phyloP scores from a whole-genome alignment of 2,888 invertebrate species.

The Dynastes hyllus region DNA sequence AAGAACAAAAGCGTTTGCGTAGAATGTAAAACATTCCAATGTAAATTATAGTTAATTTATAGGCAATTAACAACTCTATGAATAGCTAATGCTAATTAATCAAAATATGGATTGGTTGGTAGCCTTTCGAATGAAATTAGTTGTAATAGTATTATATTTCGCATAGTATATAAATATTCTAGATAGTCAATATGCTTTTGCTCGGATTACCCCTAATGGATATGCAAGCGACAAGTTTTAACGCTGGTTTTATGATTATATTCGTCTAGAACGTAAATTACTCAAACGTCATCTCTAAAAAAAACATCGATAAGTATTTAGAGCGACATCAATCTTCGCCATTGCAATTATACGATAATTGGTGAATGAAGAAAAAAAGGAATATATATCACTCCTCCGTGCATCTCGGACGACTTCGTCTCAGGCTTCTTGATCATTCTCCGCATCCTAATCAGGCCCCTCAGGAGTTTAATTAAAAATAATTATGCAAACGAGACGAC shows the following conservation, averaged over 20 bases:
- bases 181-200: neutral
- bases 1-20: too few species aligned
- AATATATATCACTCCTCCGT: neutral
- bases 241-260: neutral
- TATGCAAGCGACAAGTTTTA: neutral
- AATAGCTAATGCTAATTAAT: too few species aligned
- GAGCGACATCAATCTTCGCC: neutral
- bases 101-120: too few species aligned
- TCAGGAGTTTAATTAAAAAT: constrained; percentile 30
- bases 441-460: constrained; percentile 12
- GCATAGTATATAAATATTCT: too few species aligned
- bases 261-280: neutral
- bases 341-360: constrained; percentile 15
- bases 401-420: neutral
- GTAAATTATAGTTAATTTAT: too few species aligned
- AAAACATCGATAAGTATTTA: neutral
- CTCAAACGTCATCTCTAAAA: neutral
- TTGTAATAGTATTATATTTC: too few species aligned
- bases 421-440: too few species aligned
- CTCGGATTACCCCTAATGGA: constrained; percentile 8
- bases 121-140: too few species aligned
- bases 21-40: too few species aligned
- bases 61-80: too few species aligned
- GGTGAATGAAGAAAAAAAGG: neutral
- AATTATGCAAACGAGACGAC: constrained; percentile 29